Evolutionary conservation across 2,888 invertebrate species (phyloP).

Genomic region (Cheilosia urbana): DNA sequence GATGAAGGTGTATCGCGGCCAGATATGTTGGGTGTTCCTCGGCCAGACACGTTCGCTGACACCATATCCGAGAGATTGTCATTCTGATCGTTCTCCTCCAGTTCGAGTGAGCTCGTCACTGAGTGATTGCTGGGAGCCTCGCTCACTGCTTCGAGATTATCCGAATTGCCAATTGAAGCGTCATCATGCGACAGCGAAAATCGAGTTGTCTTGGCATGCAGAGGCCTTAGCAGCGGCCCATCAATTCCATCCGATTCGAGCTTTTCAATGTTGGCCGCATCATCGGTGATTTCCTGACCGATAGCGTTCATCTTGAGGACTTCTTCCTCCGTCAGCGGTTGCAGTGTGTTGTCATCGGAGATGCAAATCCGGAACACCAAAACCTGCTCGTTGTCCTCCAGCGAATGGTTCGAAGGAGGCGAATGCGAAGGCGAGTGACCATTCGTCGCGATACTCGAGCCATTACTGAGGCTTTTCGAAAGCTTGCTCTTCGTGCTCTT

Average conservation of each 20-base stretch:
- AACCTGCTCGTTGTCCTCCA: slow-evolving; percentile 85
- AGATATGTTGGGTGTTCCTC: slow-evolving; percentile 97
- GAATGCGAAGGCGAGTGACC: slow-evolving; percentile 79
- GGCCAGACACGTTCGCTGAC: slow-evolving; percentile 95
- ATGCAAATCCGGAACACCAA: slow-evolving; percentile 88
- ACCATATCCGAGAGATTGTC: slow-evolving; percentile 99
- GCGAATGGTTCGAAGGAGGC: slow-evolving; percentile 65
- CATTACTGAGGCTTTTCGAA: slow-evolving; percentile 81
- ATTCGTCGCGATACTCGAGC: slow-evolving; percentile 60
- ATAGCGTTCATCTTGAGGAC: slow-evolving; percentile 84
- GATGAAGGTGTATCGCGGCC: slow-evolving; percentile 98
- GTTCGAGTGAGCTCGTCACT: slow-evolving; percentile 94
- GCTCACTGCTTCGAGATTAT: slow-evolving; percentile 96
- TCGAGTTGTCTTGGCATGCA: slow-evolving; percentile 86
- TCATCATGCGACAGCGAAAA: slow-evolving; percentile 96
- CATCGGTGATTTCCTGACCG: slow-evolving; percentile 80
- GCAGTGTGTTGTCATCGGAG: slow-evolving; percentile 86
- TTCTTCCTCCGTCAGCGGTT: slow-evolving; percentile 88
- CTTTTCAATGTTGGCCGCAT: slow-evolving; percentile 79
- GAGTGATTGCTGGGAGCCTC: slow-evolving; percentile 98
- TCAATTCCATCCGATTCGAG: slow-evolving; percentile 80
- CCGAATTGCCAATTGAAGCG: slow-evolving; percentile 95
- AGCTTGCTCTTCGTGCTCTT: slow-evolving; percentile 83
- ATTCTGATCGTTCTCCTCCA: slow-evolving; percentile 94
- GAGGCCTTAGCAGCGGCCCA: slow-evolving; percentile 82